These are phyloP conservation scores for Opisthocomus hoazin DNA, from an alignment of 2,113 vertebrate species.

Conservation along the genomic window DNA sequence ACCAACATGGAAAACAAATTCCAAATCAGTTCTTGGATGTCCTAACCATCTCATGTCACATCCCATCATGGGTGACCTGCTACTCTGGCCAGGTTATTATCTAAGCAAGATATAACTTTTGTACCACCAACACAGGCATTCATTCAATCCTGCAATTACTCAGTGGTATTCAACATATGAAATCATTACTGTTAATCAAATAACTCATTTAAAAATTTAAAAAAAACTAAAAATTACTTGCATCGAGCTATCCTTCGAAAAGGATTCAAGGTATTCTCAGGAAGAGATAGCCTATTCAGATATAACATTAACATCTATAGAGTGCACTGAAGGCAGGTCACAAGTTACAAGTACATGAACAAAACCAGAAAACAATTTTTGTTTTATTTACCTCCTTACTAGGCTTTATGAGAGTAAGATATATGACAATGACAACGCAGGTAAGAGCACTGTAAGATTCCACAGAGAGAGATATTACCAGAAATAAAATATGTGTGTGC, in stretches of 20 bases:
- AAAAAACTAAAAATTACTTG: background rate
- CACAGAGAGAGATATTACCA: background rate
- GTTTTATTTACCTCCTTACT: background rate
- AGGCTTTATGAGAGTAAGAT: background rate
- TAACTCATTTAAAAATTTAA: background rate
- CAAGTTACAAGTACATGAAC: background rate
- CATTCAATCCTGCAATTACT: background rate
- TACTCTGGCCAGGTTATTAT: background rate
- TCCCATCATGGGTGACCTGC: background rate
- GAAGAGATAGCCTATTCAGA: background rate
- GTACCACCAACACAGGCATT: background rate
- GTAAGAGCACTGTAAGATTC: background rate
- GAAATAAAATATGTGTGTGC: background rate
- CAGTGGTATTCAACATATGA: background rate
- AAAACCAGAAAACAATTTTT: background rate
- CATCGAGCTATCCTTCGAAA: background rate
- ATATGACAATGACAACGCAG: background rate
- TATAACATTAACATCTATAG: background rate
- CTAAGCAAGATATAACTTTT: background rate
- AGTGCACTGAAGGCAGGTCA: background rate
- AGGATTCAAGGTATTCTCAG: background rate
- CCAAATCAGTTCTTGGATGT: background rate
- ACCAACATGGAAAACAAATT: background rate
- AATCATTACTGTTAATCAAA: background rate
- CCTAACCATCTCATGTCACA: background rate